Base-by-base conservation (phyloP, 37 sponge, comb jelly and placozoan species). In the Diacarnus erythraeanus region DNA sequence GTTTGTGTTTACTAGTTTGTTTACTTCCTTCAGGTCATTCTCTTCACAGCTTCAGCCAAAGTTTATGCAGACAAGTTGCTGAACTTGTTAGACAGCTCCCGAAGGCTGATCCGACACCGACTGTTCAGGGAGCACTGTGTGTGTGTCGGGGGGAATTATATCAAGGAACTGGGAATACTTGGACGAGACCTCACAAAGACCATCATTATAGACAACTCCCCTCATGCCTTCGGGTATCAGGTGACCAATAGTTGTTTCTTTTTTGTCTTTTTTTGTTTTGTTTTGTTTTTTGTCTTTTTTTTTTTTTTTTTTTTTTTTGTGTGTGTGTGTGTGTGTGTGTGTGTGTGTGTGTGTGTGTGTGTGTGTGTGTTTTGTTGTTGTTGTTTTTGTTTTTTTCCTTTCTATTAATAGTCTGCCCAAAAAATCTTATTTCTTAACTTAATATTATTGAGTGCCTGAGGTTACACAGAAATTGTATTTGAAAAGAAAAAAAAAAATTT, bases 211-310 rank as follows among this genome's bases (percentile, higher is more conserved):
- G 98, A 98, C 77, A 98, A 98, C 69, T 98, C 96, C 20, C 96
- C 96, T 17, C 92, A 93, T 56, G 95, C 98, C 72, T 98, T 98
- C 77, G 98, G 94, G 25, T 98, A 98, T 63, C 96, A 98, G 92
- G 97, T 97, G 70, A 15, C 43, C 51, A 35, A 30, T 31, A 41
- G 20, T n/a, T n/a, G n/a, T n/a, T n/a, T n/a, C n/a, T n/a, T n/a
- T n/a, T n/a, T n/a, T n/a, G n/a, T n/a, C n/a, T n/a, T n/a, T n/a
- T n/a, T n/a, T n/a, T n/a, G n/a, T n/a, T n/a, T n/a, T n/a, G n/a
- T n/a, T n/a, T n/a, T n/a, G n/a, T n/a, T n/a, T n/a, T n/a, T n/a
- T n/a, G n/a, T n/a, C n/a, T n/a, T n/a, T n/a, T n/a, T n/a, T n/a
- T n/a, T n/a, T n/a, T n/a, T n/a, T n/a, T n/a, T n/a, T n/a, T n/a